phyloP scores from a whole-genome alignment of 1,140 invertebrate species.

The Solenopsis fugax region DNA sequence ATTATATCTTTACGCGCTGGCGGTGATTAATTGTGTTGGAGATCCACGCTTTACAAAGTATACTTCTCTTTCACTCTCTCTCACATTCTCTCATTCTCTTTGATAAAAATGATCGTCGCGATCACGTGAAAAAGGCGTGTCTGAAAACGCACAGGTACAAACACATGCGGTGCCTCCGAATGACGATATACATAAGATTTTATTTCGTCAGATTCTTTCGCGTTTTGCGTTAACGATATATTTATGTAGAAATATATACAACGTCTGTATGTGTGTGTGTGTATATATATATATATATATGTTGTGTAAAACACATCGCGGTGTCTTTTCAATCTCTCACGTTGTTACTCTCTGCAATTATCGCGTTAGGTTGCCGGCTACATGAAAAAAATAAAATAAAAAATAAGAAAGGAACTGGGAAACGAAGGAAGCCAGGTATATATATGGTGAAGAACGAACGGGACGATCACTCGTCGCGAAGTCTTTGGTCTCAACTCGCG shows the following conservation, averaged over 20 bases:
- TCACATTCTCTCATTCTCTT: conserved; percentile 26
- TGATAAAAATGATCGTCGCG: conserved; percentile 43
- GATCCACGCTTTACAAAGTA: conserved; percentile 30
- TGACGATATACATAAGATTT: conserved; percentile 77
- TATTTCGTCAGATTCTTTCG: conserved; percentile 75
- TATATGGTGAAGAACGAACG: too few species aligned
- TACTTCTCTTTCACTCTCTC: conserved; percentile 3
- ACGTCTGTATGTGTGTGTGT: conserved; percentile 58
- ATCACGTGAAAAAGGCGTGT: conserved; percentile 65
- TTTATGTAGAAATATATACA: conserved; percentile 80
- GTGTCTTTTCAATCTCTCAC: conserved; percentile 44
- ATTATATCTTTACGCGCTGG: conserved; percentile 26
- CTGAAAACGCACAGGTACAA: conserved; percentile 67
- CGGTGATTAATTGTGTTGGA: conserved; percentile 31
- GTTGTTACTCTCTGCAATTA: too few species aligned
- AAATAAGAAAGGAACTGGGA: too few species aligned
- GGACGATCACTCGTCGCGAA: too few species aligned
- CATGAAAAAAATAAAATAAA: too few species aligned
- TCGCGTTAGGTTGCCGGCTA: too few species aligned
- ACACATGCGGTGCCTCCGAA: conserved; percentile 68
- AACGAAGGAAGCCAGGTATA: too few species aligned
- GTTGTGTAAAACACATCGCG: conserved; percentile 66
- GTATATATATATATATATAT: too few species aligned
- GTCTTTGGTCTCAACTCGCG: too few species aligned
- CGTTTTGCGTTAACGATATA: conserved; percentile 65